A percentile compares a stretch with the other conserved stretches of the same genome.
Conservation (phyloP, 2,797 vertebrate species). For the Chelidonichthys spinosus region DNA sequence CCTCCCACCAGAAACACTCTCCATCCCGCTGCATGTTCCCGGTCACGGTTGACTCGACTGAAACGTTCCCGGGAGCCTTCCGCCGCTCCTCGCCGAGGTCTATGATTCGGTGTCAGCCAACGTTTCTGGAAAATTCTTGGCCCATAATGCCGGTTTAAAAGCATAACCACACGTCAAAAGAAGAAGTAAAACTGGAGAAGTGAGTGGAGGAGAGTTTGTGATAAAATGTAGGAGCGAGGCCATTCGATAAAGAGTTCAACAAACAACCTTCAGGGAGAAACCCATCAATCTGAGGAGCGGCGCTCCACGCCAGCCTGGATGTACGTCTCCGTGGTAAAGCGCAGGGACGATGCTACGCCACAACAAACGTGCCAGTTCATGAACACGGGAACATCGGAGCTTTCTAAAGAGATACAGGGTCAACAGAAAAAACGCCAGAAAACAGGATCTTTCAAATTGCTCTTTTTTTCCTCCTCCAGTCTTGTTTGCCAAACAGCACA, state of each 20-base stretch:
- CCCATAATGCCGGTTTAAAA: constrained; percentile 38
- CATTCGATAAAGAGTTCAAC: constrained; percentile 8
- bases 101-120: constrained; percentile 20
- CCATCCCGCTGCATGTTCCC: constrained; percentile 44
- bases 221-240: background rate
- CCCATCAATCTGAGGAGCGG: no score
- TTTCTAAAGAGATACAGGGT: constrained; percentile 11
- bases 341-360: constrained; percentile 3
- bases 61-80: constrained; percentile 55
- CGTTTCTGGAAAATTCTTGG: constrained; percentile 17
- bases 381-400: constrained; percentile 28
- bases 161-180: constrained; percentile 9
- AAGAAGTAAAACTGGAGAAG: constrained; percentile 29
- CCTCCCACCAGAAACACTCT: constrained; percentile 49
- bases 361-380: constrained; percentile 33
- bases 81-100: constrained; percentile 27
- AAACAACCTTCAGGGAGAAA: background rate
- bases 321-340: constrained; percentile 1
- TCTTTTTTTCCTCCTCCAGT: constrained; percentile 41
- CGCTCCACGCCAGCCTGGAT: no score
- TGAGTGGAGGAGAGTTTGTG: background rate
- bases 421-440: constrained; percentile 22
- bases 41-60: constrained; percentile 42
- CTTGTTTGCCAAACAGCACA: constrained; percentile 64
- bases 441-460: constrained; percentile 29